A percentile compares a stretch with the other conserved stretches of the same genome.
These are phyloP conservation scores for Pandemis corylana DNA, from an alignment of 2,888 invertebrate species.

Conservation along the genomic window DNA sequence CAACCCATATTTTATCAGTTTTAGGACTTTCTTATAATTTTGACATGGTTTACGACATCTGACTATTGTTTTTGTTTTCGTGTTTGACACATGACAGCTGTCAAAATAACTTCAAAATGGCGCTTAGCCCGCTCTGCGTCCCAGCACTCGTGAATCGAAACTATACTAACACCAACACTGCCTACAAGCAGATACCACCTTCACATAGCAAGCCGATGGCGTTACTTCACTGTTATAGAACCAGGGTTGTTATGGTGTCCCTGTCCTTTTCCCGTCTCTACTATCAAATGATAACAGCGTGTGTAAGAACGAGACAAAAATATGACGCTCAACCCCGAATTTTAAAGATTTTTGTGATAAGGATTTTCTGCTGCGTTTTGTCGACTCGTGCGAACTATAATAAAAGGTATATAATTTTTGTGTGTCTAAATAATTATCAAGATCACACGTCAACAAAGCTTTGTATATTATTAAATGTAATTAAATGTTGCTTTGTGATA, in stretches of 20 bases:
- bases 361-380: background rate
- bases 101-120: background rate
- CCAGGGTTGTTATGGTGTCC: constrained; percentile 43
- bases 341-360: background rate
- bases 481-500: background rate
- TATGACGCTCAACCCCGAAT: background rate
- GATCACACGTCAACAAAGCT: background rate
- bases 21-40: background rate
- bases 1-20: too few relatives aligned
- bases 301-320: background rate
- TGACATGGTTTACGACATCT: background rate
- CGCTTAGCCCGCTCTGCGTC: background rate
- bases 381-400: background rate
- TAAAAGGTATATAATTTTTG: background rate
- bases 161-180: constrained; percentile 74
- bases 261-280: constrained; percentile 33
- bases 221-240: constrained; percentile 58
- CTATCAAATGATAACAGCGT: constrained; percentile 3
- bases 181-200: constrained; percentile 79
- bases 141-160: constrained; percentile 32
- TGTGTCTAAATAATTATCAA: background rate
- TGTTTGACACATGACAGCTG: background rate
- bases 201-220: constrained; percentile 70
- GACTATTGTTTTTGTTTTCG: background rate
- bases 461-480: too few relatives aligned